These are phyloP conservation scores for Leptonema lineaticorne DNA, from an alignment of 1,140 invertebrate species.

Conservation along the genomic window DNA sequence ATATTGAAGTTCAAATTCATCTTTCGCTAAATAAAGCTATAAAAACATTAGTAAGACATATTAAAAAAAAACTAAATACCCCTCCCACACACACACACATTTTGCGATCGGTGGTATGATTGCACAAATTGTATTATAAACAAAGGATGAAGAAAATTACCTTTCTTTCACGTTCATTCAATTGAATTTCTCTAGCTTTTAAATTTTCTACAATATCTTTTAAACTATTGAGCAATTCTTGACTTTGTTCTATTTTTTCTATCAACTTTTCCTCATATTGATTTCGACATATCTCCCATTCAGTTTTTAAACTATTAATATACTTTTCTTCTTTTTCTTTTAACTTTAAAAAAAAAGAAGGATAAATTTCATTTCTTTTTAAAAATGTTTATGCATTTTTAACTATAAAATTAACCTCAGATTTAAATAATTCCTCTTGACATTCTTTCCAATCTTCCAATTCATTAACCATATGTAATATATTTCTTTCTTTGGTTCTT, in stretches of 20 bases:
- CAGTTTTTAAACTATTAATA: slow-evolving; percentile 16
- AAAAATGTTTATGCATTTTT: neutral
- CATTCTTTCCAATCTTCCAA: slow-evolving; percentile 58
- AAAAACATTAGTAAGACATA: too few relatives aligned
- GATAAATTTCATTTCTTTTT: neutral
- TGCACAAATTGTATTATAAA: neutral
- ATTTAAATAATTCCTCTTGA: slow-evolving; percentile 54
- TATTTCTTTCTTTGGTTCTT: slow-evolving; percentile 19
- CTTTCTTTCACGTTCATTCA: slow-evolving; percentile 1
- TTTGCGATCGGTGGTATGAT: too few relatives aligned
- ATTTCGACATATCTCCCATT: slow-evolving; percentile 24
- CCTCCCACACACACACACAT: too few relatives aligned
- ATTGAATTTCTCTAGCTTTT: slow-evolving; percentile 11
- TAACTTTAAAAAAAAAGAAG: slow-evolving; percentile 19
- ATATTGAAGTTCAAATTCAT: slow-evolving; percentile 51
- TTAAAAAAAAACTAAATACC: too few relatives aligned
- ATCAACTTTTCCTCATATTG: slow-evolving; percentile 19
- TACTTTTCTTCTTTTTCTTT: slow-evolving; percentile 31
- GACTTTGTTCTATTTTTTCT: neutral
- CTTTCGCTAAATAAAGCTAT: slow-evolving; percentile 27
- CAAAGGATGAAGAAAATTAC: neutral
- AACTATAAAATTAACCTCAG: slow-evolving; percentile 14
- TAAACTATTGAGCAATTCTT: neutral
- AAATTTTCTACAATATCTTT: slow-evolving; percentile 15
- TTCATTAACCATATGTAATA: slow-evolving; percentile 49